Evolutionary conservation across 1,140 invertebrate species (phyloP).

Genomic region (Psix sp.): DNA sequence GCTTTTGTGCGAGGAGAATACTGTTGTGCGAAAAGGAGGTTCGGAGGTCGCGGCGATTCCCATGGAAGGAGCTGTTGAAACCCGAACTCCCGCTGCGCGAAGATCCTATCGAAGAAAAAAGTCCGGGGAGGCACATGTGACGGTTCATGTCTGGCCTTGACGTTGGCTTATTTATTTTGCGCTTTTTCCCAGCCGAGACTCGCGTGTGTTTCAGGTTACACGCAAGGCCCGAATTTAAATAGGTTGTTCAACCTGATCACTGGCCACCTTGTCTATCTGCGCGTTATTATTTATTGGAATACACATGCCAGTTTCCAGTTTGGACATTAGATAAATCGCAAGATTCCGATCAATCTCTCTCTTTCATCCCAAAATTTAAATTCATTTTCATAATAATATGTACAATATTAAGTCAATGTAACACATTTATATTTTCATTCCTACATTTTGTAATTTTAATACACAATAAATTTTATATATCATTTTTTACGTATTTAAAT

Average conservation of each 20-base stretch:
- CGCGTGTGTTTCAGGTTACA: constrained; percentile 30
- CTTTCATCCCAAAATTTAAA: too few species aligned
- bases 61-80: constrained; percentile 45
- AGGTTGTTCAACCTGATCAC: constrained; percentile 40
- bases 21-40: constrained; percentile 47
- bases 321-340: background rate
- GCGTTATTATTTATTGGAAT: background rate
- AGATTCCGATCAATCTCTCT: background rate
- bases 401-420: background rate
- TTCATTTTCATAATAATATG: background rate
- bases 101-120: constrained; percentile 59
- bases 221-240: constrained; percentile 31
- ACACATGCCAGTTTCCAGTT: too few species aligned
- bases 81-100: constrained; percentile 54
- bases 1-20: constrained; percentile 27
- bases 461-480: too few species aligned
- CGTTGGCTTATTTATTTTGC: constrained; percentile 49
- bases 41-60: constrained; percentile 37
- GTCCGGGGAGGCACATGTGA: constrained; percentile 47
- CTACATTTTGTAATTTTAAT: too few species aligned
- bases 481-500: too few species aligned
- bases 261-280: constrained; percentile 13
- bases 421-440: background rate
- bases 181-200: background rate
- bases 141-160: constrained; percentile 44